phyloP scores from a whole-genome alignment of 2,113 vertebrate species.

The Bos javanicus region DNA sequence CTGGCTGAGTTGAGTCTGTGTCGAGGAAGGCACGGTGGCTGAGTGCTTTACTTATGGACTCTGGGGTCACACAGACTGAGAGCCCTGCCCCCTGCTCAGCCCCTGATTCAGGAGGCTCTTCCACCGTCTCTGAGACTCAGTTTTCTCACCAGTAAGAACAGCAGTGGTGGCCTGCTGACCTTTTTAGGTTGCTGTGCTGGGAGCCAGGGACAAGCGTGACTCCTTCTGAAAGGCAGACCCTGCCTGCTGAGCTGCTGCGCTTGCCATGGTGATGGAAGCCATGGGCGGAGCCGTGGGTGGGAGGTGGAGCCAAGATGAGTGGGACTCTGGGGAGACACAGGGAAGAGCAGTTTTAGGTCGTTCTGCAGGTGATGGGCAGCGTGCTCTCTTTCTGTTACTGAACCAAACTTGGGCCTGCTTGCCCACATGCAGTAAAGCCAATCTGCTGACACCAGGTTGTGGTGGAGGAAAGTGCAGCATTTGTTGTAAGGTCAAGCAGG shows the following conservation, averaged over 20 bases:
- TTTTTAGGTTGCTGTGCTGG: background rate
- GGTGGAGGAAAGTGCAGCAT: background rate
- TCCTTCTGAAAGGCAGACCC: accelerated
- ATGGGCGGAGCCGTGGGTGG: background rate
- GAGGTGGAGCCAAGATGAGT: background rate
- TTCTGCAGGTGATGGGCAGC: background rate
- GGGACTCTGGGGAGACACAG: background rate
- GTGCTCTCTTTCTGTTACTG: background rate
- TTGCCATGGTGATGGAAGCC: accelerated
- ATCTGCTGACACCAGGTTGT: background rate
- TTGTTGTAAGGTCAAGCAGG: background rate
- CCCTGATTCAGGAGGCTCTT: background rate
- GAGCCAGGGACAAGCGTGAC: background rate
- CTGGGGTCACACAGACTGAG: background rate
- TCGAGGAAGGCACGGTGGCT: background rate
- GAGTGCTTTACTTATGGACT: background rate
- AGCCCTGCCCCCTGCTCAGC: background rate
- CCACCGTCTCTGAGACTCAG: background rate
- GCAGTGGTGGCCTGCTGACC: background rate
- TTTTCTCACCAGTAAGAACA: background rate
- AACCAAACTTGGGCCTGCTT: background rate
- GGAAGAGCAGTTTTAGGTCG: background rate
- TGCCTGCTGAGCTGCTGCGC: background rate
- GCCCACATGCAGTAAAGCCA: background rate
- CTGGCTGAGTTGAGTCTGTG: background rate